phyloP scores from a whole-genome alignment of 2,888 invertebrate genomes.

The Caenorhabditis sp. region DNA sequence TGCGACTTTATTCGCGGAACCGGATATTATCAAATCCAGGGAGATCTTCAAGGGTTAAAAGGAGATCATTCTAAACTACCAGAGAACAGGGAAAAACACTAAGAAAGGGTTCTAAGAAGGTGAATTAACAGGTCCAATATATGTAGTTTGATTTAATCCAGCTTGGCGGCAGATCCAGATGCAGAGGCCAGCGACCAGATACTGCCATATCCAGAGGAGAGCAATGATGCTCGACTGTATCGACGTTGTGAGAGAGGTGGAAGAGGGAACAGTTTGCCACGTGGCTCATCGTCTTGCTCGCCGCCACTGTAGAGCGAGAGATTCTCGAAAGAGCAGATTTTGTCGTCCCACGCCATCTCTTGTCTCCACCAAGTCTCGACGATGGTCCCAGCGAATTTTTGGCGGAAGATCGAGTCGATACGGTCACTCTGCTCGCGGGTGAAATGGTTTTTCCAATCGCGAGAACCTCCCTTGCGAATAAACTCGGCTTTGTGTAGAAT shows the following conservation, averaged over 20 bases:
- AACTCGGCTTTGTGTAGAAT: constrained; percentile 63
- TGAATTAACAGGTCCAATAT: no score
- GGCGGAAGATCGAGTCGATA: constrained; percentile 53
- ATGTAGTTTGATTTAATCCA: no score
- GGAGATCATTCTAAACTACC: background rate
- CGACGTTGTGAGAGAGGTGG: constrained; percentile 36
- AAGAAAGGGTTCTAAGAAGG: no score
- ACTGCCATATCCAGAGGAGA: constrained; percentile 55
- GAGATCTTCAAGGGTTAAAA: no score
- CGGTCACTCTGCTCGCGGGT: constrained; percentile 64
- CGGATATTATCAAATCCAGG: background rate
- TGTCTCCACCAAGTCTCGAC: constrained; percentile 50
- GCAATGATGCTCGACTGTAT: constrained; percentile 31
- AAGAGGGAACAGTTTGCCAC: constrained; percentile 28
- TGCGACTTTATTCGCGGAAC: background rate
- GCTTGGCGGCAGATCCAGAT: background rate
- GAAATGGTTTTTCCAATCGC: constrained; percentile 70
- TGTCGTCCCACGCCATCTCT: constrained; percentile 68
- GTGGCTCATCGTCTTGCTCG: constrained; percentile 9
- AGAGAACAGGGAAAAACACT: background rate
- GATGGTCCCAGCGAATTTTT: constrained; percentile 44
- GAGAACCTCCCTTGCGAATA: constrained; percentile 67
- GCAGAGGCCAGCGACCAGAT: constrained; percentile 49
- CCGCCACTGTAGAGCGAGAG: constrained; percentile 24
- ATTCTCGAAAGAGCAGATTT: constrained; percentile 22